These are phyloP conservation scores for Drosophila nr. perissopoda DNA, from an alignment of 2,888 invertebrate species.

Conservation along the genomic window DNA sequence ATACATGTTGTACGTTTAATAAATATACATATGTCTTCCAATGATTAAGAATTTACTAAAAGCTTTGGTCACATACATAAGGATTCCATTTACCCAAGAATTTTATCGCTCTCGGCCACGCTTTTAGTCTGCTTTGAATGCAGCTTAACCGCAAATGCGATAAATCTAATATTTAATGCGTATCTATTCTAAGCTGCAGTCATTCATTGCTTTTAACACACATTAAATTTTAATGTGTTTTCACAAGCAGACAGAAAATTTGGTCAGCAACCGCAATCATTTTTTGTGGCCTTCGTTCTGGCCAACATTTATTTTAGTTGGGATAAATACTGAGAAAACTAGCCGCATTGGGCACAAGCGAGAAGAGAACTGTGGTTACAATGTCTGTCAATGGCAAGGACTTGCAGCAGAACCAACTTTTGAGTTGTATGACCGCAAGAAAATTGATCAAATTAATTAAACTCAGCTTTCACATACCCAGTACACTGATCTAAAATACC, in stretches of 20 bases:
- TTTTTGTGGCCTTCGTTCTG: constrained; percentile 44
- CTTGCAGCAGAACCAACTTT: constrained; percentile 21
- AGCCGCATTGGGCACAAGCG: constrained; percentile 33
- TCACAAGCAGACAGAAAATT: constrained; percentile 15
- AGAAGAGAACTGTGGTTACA: constrained; percentile 50
- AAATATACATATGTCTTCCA: neutral
- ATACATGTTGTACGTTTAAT: neutral
- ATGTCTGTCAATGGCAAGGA: constrained; percentile 47
- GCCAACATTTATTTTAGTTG: constrained; percentile 40
- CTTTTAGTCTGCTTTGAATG: neutral
- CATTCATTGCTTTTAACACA: constrained; percentile 24
- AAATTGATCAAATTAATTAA: neutral
- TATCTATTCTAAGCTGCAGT: neutral
- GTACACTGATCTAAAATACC: neutral
- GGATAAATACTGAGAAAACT: constrained; percentile 22
- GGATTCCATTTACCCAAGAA: neutral
- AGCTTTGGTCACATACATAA: neutral
- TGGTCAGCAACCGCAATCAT: constrained; percentile 62
- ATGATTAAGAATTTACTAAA: neutral
- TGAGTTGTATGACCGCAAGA: constrained; percentile 19
- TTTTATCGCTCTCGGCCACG: neutral
- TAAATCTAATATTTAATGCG: constrained; percentile 15
- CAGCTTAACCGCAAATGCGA: constrained; percentile 16
- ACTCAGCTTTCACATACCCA: constrained; percentile 13
- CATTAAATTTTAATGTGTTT: constrained; percentile 46